Conservation (phyloP, 2,113 vertebrate species). For the Cariama cristata region DNA sequence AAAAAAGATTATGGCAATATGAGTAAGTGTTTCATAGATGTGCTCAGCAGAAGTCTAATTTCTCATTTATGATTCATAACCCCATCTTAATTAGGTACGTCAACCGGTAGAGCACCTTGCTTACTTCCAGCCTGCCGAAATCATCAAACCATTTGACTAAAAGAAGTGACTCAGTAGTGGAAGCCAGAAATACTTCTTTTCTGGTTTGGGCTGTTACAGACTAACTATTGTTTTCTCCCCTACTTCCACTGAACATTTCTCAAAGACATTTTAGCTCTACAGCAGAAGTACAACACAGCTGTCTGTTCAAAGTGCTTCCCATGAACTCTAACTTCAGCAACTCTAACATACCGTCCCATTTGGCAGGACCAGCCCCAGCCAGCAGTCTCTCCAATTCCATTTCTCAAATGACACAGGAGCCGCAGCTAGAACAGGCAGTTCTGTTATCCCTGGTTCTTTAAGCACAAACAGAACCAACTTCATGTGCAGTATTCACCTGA, state of each 20-base stretch:
- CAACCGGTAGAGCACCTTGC: slow-evolving; percentile 27
- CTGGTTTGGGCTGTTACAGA: neutral
- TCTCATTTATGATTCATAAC: slow-evolving; percentile 47
- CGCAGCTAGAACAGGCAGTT: slow-evolving; percentile 19
- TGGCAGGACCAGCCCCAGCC: neutral
- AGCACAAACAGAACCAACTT: neutral
- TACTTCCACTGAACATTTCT: neutral
- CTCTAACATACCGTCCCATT: neutral
- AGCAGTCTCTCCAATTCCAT: neutral
- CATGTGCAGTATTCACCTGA: neutral
- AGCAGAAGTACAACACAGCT: neutral
- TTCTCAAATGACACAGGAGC: slow-evolving; percentile 40
- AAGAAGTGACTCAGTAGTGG: neutral
- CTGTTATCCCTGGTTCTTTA: neutral
- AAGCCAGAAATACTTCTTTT: neutral
- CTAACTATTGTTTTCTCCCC: neutral
- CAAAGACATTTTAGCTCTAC: neutral
- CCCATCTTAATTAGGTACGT: slow-evolving; percentile 1
- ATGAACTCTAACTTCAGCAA: neutral
- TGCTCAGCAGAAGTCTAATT: slow-evolving; percentile 33
- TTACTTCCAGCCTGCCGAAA: neutral
- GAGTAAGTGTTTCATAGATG: neutral
- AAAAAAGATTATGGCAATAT: neutral
- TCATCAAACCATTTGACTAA: neutral
- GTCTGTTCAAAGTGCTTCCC: neutral